Percentiles rank a stretch among this genome's conserved stretches.
phyloP scores from a whole-genome alignment of 1,140 invertebrate genomes.

The Lepidurus packardi region DNA sequence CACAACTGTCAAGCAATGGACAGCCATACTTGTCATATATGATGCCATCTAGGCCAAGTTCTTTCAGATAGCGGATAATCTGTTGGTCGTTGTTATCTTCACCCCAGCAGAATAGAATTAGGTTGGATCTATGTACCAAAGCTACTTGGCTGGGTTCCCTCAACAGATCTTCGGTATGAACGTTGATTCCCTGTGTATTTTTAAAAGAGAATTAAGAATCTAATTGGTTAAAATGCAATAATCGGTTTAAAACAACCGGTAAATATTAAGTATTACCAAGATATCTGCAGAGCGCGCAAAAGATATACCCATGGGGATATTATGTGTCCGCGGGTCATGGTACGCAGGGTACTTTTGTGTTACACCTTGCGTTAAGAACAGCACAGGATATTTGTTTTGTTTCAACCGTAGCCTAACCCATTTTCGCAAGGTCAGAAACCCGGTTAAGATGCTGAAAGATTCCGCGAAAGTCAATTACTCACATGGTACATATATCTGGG shows the following conservation, averaged over 20 bases:
- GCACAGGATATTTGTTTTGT: slow-evolving; percentile 90
- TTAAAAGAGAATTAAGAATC: background rate
- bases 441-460: slow-evolving; percentile 26
- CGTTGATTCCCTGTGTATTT: slow-evolving; percentile 66
- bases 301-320: slow-evolving; percentile 71
- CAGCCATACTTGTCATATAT: slow-evolving; percentile 82
- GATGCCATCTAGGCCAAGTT: slow-evolving; percentile 80
- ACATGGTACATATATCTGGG: slow-evolving; percentile 88
- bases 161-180: slow-evolving; percentile 84
- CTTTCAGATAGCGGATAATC: slow-evolving; percentile 78
- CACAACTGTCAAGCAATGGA: background rate
- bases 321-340: slow-evolving; percentile 71
- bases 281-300: slow-evolving; percentile 72
- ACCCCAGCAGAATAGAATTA: slow-evolving; percentile 93
- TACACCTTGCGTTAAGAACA: slow-evolving; percentile 84
- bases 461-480: slow-evolving; percentile 41
- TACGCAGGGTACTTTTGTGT: slow-evolving; percentile 74
- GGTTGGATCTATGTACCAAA: slow-evolving; percentile 63
- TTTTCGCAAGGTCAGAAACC: slow-evolving; percentile 25
- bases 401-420: slow-evolving; percentile 66
- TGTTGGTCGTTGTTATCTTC: slow-evolving; percentile 85
- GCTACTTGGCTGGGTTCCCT: slow-evolving; percentile 72
- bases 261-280: slow-evolving; percentile 46
- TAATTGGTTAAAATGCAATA: too few species aligned
- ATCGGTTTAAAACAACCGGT: background rate